Base-by-base conservation (phyloP, 1,140 invertebrate genomes). In the Pseudomyrmex dendroicus region DNA sequence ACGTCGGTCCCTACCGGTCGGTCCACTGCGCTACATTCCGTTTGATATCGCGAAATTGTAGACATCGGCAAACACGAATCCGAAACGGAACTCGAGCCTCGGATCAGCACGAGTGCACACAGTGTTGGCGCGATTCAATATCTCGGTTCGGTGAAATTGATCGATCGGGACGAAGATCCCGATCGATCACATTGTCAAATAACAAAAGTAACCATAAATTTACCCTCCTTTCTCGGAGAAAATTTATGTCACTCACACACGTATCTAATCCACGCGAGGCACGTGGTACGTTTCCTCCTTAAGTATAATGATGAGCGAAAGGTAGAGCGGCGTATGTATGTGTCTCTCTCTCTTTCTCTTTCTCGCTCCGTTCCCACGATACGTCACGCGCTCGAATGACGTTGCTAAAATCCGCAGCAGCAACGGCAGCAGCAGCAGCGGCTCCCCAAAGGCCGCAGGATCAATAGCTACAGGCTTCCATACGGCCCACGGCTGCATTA, bases 281-380 rank as follows among this genome's bases (percentile, higher is more conserved):
- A 85, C 86, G 66, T 85, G 82, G 68, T 68, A 61, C 56, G 61
- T 10, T 12, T 25, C 10, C n/a, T 84, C 35, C 13, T 54, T 17
- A 13, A 52, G 22, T 35, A 85, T 56, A 83, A 76, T 74, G 50
- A 57, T 64, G 64, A 80, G 62, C 66, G 50, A 85, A 90, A 86
- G 86, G 76, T 84, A 76, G 77, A 72, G 77, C 72, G 67, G 46
- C 84, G 88, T 82, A 77, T 7, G 35, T 35, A 7, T 35, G 5
- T 35, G 35, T 35, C 35, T 35, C 35, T 35, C 35, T 35, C 35
- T 35, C 35, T 35, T 35, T 35, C 35, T 35, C 35, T 35, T 7
- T 35, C 35, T 66, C 70, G 76, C 84, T 89, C 73, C 86, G 91
- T 93, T 93, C 91, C 91, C 91, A 91, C 91, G 91, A 91, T 90